Base-by-base conservation (phyloP, 1,140 invertebrate species). In the Brachionus angularis region DNA sequence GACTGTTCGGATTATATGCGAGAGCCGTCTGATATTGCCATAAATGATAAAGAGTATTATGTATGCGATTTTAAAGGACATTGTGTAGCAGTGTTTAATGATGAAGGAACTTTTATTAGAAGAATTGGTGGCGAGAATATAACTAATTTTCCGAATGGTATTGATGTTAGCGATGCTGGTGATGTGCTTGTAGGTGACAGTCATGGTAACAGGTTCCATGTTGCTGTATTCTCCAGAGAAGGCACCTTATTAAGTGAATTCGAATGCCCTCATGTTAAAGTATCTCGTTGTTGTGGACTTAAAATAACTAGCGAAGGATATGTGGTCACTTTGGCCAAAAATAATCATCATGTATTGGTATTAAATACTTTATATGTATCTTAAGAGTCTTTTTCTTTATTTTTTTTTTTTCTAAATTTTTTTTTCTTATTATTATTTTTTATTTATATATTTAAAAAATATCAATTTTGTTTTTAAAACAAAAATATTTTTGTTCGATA, bases 31-130 rank as follows among this genome's bases (percentile, higher is more conserved):
- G 93, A 97, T 82, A 93, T 97, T 77, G 92, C 91, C 72, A 91
- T 96, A 74, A 89, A 87, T 83, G 89, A 89, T 72, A 91, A 92
- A 77, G 91, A 95, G 80, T 96, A 91, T 83, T 97, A 92, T 83
- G 91, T 96, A 25, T 96, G 93, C 80, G 93, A 97, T 81, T 97
- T 96, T 80, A 96, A 96, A 83, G 93, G 92, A 64, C 93, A 96
- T 80, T 95, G 92, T 80, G 92, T 97, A 16, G 91, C 93, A 34
- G 93, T 96, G 18, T 96, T 95, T 81, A 89, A 88, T 78, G 90
- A 93, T 78, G 89, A 91, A 67, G 93, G 93, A 72, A 86, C 87
- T 42, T 96, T 91, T 81, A 80, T 94, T 72, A 87, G 92, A 74
- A 88, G 91, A 73, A 95, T 96, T 83, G 93, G 93, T 61, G 90